Percentiles rank a stretch among this genome's conserved stretches.
phyloP scores from a whole-genome alignment of 2,113 vertebrate genomes.

The Micromys minutus region DNA sequence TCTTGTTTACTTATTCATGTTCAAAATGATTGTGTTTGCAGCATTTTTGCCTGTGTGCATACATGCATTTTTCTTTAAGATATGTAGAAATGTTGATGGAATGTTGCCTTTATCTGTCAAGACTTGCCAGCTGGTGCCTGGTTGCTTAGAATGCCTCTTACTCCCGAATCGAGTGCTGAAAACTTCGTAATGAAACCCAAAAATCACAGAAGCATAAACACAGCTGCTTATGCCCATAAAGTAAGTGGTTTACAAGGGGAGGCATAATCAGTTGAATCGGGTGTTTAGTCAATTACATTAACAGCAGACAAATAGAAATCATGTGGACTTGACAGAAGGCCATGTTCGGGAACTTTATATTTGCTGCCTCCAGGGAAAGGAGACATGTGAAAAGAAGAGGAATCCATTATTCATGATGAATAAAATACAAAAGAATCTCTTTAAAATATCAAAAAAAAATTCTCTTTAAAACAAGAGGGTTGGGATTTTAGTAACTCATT shows the following conservation, averaged over 20 bases:
- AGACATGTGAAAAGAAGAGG: slow-evolving; percentile 72
- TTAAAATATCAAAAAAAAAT: slow-evolving; percentile 57
- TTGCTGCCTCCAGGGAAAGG: slow-evolving; percentile 77
- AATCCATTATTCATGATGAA: slow-evolving; percentile 85
- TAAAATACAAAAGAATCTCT: slow-evolving; percentile 69
- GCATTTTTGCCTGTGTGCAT: not conserved
- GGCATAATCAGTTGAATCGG: slow-evolving; percentile 80
- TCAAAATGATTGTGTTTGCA: not conserved
- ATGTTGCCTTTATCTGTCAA: slow-evolving; percentile 66
- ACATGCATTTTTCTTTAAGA: not conserved
- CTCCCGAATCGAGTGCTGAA: slow-evolving; percentile 71
- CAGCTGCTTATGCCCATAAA: slow-evolving; percentile 83
- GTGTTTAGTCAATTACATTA: slow-evolving; percentile 86
- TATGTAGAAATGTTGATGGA: slow-evolving; percentile 43
- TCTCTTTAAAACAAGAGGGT: slow-evolving; percentile 46
- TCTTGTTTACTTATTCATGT: not conserved
- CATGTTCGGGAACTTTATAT: slow-evolving; percentile 73
- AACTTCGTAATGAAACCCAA: slow-evolving; percentile 79
- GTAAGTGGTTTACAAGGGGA: slow-evolving; percentile 81
- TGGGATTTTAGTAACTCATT: slow-evolving; percentile 51
- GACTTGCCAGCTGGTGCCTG: slow-evolving; percentile 75
- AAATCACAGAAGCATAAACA: slow-evolving; percentile 80
- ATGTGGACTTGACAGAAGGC: slow-evolving; percentile 79
- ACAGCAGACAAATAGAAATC: slow-evolving; percentile 80
- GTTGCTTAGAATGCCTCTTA: slow-evolving; percentile 63